A percentile compares a stretch with the other conserved stretches of the same genome.
Evolutionary conservation across 2,888 invertebrate species (phyloP).

Genomic region (Agrilus biguttatus): DNA sequence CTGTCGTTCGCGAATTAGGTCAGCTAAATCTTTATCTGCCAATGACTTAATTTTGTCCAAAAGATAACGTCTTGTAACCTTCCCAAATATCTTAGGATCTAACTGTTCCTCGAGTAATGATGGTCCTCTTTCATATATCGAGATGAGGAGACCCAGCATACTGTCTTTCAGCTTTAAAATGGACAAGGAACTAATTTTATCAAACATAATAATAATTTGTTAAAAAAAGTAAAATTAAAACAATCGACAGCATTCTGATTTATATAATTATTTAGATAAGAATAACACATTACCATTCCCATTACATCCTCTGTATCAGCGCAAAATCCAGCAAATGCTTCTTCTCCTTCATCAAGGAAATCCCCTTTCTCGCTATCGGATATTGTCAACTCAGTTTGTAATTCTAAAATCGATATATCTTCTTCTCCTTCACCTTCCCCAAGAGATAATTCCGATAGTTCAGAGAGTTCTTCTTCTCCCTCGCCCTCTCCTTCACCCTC

Average conservation of each 20-base stretch:
- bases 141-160: too few relatives aligned
- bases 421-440: not conserved
- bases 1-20: not conserved
- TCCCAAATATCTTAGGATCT: constrained; percentile 12
- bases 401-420: not conserved
- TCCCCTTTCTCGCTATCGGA: constrained; percentile 4
- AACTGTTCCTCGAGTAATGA: constrained; percentile 11
- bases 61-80: constrained; percentile 15
- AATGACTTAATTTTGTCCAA: constrained; percentile 15
- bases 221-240: too few relatives aligned
- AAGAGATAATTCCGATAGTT: not conserved
- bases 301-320: too few relatives aligned
- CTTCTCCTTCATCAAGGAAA: not conserved
- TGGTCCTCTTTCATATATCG: not conserved
- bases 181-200: too few relatives aligned
- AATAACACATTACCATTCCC: too few relatives aligned
- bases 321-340: too few relatives aligned
- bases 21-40: constrained; percentile 5
- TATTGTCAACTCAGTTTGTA: not conserved
- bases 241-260: too few relatives aligned
- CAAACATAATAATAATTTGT: too few relatives aligned
- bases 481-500: constrained; percentile 2
- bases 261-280: too few relatives aligned
- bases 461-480: constrained; percentile 5
- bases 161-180: too few relatives aligned